A percentile compares a stretch with the other conserved stretches of the same genome.
These are phyloP conservation scores for Ostrea edulis DNA, from an alignment of 1,140 invertebrate genomes.

Conservation along the genomic window DNA sequence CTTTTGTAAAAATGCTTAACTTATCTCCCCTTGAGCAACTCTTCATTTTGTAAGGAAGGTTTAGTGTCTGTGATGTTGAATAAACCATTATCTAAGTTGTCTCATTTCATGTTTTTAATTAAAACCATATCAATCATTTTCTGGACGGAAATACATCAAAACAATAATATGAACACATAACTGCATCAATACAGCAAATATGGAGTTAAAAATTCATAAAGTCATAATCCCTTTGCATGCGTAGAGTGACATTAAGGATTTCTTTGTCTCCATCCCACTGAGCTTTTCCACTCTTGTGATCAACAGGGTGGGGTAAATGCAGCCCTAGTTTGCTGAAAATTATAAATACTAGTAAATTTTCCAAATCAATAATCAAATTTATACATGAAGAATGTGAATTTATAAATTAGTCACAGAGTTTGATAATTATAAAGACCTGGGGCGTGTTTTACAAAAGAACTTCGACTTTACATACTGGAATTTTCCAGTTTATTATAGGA, in stretches of 20 bases:
- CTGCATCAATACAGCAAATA: background rate
- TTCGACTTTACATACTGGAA: too few relatives aligned
- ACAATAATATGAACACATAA: background rate
- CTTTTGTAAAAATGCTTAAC: too few relatives aligned
- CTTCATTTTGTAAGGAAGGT: too few relatives aligned
- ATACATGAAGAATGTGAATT: too few relatives aligned
- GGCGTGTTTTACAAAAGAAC: too few relatives aligned
- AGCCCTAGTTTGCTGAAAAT: constrained; percentile 82
- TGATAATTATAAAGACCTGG: too few relatives aligned
- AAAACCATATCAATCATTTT: background rate
- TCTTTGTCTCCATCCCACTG: constrained; percentile 87
- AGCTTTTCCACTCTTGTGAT: constrained; percentile 89
- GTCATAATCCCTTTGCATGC: constrained; percentile 88
- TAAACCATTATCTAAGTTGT: background rate
- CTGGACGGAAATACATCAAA: background rate
- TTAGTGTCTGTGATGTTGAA: too few relatives aligned
- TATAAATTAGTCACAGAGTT: too few relatives aligned
- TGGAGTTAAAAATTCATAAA: constrained; percentile 88
- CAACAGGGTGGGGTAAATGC: constrained; percentile 88
- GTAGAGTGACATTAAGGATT: constrained; percentile 86
- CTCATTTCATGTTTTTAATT: background rate
- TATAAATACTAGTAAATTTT: background rate
- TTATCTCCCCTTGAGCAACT: too few relatives aligned
- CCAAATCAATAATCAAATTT: too few relatives aligned
- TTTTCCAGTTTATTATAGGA: too few relatives aligned